These are phyloP conservation scores for Metopolophium dirhodum DNA, from an alignment of 1,140 invertebrate species.

Conservation along the genomic window DNA sequence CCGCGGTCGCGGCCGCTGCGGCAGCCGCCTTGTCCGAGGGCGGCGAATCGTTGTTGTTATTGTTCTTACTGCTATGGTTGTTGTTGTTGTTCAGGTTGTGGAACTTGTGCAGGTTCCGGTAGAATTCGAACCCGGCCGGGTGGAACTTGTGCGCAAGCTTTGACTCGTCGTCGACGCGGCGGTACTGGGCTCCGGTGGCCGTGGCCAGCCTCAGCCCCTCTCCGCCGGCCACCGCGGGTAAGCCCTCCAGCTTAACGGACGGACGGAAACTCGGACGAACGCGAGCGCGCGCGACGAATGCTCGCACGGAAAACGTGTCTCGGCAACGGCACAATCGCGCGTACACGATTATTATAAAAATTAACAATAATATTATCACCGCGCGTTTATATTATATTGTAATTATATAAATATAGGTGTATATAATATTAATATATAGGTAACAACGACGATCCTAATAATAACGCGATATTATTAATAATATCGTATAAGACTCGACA, in stretches of 20 bases:
- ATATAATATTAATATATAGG: neutral
- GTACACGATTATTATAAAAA: neutral
- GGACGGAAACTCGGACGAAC: conserved; percentile 3
- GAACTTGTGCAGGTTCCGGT: conserved; percentile 48
- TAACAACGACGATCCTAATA: neutral
- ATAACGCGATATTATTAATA: too few species aligned
- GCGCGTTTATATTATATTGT: neutral
- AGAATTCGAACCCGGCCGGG: conserved; percentile 49
- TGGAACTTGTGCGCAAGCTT: conserved; percentile 36
- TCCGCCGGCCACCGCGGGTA: conserved; percentile 51
- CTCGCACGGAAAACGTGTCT: neutral
- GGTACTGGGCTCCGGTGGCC: conserved; percentile 50
- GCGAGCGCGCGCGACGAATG: neutral
- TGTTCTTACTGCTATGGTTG: conserved; percentile 41
- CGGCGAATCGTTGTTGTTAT: conserved; percentile 55
- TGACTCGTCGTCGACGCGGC: conserved; percentile 42
- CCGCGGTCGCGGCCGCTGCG: conserved; percentile 9
- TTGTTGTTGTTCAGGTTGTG: conserved; percentile 47
- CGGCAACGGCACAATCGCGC: neutral
- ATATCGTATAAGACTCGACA: neutral
- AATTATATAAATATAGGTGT: neutral
- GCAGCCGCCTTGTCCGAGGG: conserved; percentile 42
- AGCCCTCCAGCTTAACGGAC: conserved; percentile 47
- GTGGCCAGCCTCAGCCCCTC: conserved; percentile 51
- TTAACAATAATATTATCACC: neutral